Conservation (phyloP, 2,113 vertebrate species). For the Uropsilus gracilis region DNA sequence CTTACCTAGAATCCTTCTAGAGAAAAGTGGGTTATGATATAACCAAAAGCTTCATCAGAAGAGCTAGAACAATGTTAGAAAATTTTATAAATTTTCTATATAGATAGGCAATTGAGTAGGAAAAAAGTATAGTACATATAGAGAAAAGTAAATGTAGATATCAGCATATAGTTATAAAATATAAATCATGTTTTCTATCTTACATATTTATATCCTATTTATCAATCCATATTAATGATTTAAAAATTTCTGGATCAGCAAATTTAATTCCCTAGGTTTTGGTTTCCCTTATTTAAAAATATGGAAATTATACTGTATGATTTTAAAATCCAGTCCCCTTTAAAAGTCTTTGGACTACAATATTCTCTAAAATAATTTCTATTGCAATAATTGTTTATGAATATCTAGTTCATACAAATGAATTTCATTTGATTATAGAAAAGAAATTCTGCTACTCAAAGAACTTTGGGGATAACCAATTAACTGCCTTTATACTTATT, state of each 20-base stretch:
- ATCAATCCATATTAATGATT: background rate
- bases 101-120: background rate
- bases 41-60: background rate
- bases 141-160: background rate
- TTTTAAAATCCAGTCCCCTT: background rate
- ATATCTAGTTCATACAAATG: background rate
- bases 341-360: background rate
- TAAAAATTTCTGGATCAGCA: background rate
- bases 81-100: background rate
- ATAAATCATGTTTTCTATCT: background rate
- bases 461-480: background rate
- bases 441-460: background rate
- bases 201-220: background rate
- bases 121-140: too few species aligned
- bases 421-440: background rate
- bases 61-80: background rate
- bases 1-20: too few species aligned
- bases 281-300: conserved; percentile 22
- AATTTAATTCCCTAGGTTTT: background rate
- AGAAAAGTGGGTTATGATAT: background rate
- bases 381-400: background rate
- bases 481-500: background rate
- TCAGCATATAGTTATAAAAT: background rate
- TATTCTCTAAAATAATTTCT: background rate
- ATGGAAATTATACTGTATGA: background rate